These are phyloP conservation scores for Megathymus violae DNA, from an alignment of 1,140 invertebrate genomes.

Conservation along the genomic window DNA sequence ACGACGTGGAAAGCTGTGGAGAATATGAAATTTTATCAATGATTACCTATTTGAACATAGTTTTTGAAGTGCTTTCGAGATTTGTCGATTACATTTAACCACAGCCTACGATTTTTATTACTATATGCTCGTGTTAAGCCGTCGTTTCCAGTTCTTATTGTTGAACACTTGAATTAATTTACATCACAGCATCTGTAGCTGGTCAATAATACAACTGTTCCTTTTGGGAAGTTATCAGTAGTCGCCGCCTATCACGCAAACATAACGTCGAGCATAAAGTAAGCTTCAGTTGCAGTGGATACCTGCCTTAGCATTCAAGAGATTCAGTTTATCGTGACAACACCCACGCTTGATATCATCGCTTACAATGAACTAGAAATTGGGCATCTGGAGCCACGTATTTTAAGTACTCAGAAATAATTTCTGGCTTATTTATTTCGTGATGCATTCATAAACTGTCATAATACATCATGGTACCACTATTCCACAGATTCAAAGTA, in stretches of 20 bases:
- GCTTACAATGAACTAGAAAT: slow-evolving; percentile 61
- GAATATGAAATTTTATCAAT: too few relatives aligned
- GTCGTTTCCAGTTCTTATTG: too few relatives aligned
- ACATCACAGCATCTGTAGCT: slow-evolving; percentile 39
- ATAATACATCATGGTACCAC: too few relatives aligned
- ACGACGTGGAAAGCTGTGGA: too few relatives aligned
- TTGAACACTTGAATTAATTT: too few relatives aligned
- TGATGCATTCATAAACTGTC: slow-evolving; percentile 15
- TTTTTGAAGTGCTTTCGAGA: too few relatives aligned
- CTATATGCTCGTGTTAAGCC: too few relatives aligned
- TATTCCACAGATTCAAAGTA: too few relatives aligned
- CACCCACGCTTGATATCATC: slow-evolving; percentile 67
- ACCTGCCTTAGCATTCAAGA: slow-evolving; percentile 46
- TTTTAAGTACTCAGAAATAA: slow-evolving; percentile 17
- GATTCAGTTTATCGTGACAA: slow-evolving; percentile 63
- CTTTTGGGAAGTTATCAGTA: background rate
- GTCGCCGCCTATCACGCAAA: background rate
- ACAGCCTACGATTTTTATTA: too few relatives aligned
- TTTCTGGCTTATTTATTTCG: slow-evolving; percentile 10
- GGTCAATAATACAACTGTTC: slow-evolving; percentile 5
- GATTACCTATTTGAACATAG: too few relatives aligned
- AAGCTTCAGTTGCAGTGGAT: slow-evolving; percentile 5
- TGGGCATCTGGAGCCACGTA: slow-evolving; percentile 50
- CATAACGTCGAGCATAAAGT: background rate
- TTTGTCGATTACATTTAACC: too few relatives aligned